Conservation (phyloP, 1,140 invertebrate species). For the Oppia nitens region DNA sequence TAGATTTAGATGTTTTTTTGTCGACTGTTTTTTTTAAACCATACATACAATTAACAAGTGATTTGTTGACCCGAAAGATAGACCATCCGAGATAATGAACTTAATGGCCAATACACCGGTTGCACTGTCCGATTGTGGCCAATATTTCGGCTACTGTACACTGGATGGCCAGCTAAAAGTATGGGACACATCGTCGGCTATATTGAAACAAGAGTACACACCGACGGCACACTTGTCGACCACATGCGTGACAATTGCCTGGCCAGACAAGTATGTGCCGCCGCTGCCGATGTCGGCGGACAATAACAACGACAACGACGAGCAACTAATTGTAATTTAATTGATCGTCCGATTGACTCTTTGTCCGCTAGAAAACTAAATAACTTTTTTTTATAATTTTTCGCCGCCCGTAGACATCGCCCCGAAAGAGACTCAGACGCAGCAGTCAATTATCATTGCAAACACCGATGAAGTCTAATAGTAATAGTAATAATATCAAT, state of each 20-base stretch:
- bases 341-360: no score
- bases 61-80: no score
- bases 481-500: not conserved
- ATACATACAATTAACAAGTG: no score
- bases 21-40: no score
- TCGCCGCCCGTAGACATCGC: not conserved
- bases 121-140: not conserved
- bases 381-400: no score
- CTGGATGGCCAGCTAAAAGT: constrained; percentile 4
- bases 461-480: not conserved
- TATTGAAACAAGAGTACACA: not conserved
- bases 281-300: no score
- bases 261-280: not conserved
- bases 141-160: not conserved
- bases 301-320: no score
- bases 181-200: not conserved
- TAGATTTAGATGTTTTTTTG: no score
- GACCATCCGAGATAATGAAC: not conserved
- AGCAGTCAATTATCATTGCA: not conserved
- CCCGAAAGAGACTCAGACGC: not conserved
- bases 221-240: constrained; percentile 2
- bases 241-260: not conserved
- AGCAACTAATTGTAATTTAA: no score
- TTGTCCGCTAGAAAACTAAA: no score
- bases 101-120: not conserved